phyloP scores from a whole-genome alignment of 1,140 invertebrate species.

The Bombus fervidus region DNA sequence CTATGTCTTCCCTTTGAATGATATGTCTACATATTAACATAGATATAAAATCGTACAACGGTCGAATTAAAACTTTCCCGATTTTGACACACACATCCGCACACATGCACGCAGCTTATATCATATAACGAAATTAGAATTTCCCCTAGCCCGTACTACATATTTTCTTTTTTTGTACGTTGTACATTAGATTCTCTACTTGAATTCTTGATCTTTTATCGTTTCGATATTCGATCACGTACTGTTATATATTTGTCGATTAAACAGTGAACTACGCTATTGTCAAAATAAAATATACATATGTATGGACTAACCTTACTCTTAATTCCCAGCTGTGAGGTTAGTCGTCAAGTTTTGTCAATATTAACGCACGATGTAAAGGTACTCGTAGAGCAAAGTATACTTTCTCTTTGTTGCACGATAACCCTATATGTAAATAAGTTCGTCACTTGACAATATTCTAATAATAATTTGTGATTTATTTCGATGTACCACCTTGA shows the following conservation, averaged over 20 bases:
- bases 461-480: background rate
- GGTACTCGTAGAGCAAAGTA: no score
- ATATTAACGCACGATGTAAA: background rate
- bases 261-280: background rate
- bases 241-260: background rate
- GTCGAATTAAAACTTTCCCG: background rate
- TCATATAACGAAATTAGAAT: background rate
- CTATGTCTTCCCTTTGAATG: background rate
- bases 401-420: background rate
- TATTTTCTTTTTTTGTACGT: background rate
- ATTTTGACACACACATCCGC: background rate
- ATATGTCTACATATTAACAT: background rate
- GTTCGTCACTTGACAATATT: background rate
- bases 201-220: background rate
- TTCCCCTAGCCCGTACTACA: background rate
- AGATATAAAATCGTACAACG: background rate
- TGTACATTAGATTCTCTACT: background rate
- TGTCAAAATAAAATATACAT: background rate
- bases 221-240: background rate
- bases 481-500: background rate
- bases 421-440: background rate
- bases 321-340: background rate
- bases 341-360: background rate
- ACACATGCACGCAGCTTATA: background rate
- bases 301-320: constrained; percentile 28